Conservation (phyloP, 2,888 invertebrate species). For the Prenolepis imparis region DNA sequence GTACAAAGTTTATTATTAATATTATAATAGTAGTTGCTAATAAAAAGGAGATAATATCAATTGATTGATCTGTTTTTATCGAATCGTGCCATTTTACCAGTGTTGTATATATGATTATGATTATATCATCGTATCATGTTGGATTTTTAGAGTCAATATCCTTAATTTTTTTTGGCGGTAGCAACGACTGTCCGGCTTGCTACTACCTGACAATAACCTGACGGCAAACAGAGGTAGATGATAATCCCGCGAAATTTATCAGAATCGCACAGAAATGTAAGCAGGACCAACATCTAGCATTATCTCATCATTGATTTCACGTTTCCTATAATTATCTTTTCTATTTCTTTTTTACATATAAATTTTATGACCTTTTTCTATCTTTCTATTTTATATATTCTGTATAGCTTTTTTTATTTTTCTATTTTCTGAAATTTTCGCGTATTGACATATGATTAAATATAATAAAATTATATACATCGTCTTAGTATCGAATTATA, state of each 20-base stretch:
- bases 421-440: background rate
- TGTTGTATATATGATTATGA: conserved; percentile 81
- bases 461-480: background rate
- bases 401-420: conserved; percentile 5
- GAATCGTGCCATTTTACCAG: conserved; percentile 83
- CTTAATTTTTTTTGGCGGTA: conserved; percentile 71
- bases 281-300: conserved; percentile 41
- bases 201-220: conserved; percentile 82
- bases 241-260: conserved; percentile 43
- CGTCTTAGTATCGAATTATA: background rate
- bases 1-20: conserved; percentile 84
- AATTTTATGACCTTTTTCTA: background rate
- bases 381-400: background rate
- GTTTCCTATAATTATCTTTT: background rate
- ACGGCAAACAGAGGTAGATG: conserved; percentile 61
- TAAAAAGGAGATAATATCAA: conserved; percentile 60
- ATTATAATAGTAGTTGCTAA: conserved; percentile 66
- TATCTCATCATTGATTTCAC: conserved; percentile 60
- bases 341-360: background rate
- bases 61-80: conserved; percentile 79
- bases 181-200: conserved; percentile 73
- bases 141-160: conserved; percentile 74
- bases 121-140: conserved; percentile 57
- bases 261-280: conserved; percentile 3
- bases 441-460: background rate